These are phyloP conservation scores for Symphodus melops DNA, from an alignment of 2,113 vertebrate species.

Conservation along the genomic window DNA sequence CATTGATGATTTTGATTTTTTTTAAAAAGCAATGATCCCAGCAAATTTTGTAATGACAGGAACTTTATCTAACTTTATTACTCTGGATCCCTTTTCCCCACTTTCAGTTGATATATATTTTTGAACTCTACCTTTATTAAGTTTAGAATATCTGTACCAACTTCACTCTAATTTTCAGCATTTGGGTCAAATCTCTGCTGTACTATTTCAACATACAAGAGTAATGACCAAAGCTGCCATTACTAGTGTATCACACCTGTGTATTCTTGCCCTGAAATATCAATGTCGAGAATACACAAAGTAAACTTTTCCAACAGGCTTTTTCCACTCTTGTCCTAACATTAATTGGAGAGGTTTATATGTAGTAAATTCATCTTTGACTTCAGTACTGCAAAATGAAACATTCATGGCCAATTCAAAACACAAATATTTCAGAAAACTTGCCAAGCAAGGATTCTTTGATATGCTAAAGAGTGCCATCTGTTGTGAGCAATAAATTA, in stretches of 20 bases:
- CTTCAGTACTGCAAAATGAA: slow-evolving; percentile 10
- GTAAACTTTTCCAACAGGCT: background rate
- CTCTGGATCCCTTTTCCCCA: no score
- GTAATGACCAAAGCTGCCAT: background rate
- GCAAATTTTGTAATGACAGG: no score
- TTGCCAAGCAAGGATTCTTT: slow-evolving; percentile 30
- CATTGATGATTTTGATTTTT: no score
- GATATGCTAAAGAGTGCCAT: slow-evolving; percentile 63
- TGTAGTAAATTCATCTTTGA: slow-evolving; percentile 26
- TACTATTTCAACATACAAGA: background rate
- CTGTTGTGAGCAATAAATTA: slow-evolving; percentile 62
- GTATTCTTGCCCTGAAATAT: slow-evolving; percentile 1
- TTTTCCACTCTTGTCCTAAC: background rate
- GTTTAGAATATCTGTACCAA: background rate
- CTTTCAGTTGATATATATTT: no score
- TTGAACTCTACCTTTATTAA: no score
- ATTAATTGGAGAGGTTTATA: slow-evolving; percentile 1
- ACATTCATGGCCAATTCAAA: slow-evolving; percentile 17
- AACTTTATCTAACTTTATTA: no score
- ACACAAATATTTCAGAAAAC: slow-evolving; percentile 45
- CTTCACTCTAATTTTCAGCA: background rate
- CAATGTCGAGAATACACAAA: background rate
- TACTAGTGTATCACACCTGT: background rate
- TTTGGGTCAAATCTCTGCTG: background rate
- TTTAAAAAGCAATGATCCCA: no score